These are phyloP conservation scores for Nasua narica DNA, from an alignment of 2,797 vertebrate genomes.

Conservation along the genomic window DNA sequence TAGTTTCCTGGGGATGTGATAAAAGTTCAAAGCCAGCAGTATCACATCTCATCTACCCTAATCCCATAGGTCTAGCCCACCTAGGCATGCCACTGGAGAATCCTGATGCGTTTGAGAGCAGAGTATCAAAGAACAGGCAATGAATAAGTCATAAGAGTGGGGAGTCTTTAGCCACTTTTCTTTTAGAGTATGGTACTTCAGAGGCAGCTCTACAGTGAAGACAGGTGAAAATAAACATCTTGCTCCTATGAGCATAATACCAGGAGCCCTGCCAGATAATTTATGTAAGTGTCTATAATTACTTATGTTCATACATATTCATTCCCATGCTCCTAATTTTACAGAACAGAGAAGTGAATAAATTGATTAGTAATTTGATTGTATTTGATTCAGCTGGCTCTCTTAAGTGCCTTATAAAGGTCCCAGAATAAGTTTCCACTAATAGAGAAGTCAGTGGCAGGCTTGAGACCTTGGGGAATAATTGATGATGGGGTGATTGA, in stretches of 20 bases:
- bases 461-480: conserved; percentile 9
- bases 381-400: conserved; percentile 76
- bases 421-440: conserved; percentile 50
- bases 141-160: conserved; percentile 51
- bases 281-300: conserved; percentile 83
- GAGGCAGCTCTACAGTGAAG: conserved; percentile 38
- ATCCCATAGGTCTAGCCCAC: not conserved
- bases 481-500: not conserved
- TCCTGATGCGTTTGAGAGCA: conserved; percentile 44
- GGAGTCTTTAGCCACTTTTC: not conserved
- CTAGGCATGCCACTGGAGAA: not conserved
- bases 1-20: conserved; percentile 13
- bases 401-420: conserved; percentile 63
- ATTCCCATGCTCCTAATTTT: conserved; percentile 79
- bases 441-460: conserved; percentile 37
- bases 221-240: conserved; percentile 66
- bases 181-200: not conserved
- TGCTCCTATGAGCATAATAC: conserved; percentile 61
- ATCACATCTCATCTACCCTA: not conserved
- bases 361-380: conserved; percentile 82
- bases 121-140: conserved; percentile 51
- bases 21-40: conserved; percentile 41
- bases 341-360: conserved; percentile 79
- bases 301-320: conserved; percentile 81
- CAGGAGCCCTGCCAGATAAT: conserved; percentile 75